Conservation (phyloP, 92 coral and sea anemone genomes). For the Heliopora coerulea region DNA sequence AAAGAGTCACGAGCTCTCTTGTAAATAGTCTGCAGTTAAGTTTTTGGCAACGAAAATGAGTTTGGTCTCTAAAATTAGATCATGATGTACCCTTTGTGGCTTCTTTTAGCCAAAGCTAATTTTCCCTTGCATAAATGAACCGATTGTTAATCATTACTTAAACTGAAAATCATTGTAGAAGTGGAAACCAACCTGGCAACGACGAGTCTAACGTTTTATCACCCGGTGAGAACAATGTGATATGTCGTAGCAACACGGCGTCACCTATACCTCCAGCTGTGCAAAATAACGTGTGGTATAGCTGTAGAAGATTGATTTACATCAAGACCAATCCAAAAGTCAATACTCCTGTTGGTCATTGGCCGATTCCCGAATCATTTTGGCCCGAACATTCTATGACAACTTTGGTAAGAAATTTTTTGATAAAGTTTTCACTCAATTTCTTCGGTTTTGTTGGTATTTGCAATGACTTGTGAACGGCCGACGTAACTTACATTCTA, state of each 20-base stretch:
- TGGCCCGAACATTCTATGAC: constrained; percentile 91
- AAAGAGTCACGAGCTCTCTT: too few relatives aligned
- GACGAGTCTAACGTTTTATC: constrained; percentile 45
- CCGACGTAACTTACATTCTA: too few relatives aligned
- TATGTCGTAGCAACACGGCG: constrained; percentile 72
- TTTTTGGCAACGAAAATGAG: too few relatives aligned
- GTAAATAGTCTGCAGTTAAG: too few relatives aligned
- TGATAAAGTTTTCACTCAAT: too few relatives aligned
- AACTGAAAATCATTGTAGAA: constrained; percentile 1
- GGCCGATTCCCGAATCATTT: constrained; percentile 97
- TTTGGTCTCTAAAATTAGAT: too few relatives aligned
- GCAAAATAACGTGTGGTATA: constrained; percentile 87
- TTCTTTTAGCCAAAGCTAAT: too few relatives aligned
- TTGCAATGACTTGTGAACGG: too few relatives aligned
- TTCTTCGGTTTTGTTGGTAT: too few relatives aligned
- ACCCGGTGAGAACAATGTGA: constrained; percentile 37
- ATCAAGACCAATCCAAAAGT: constrained; percentile 75
- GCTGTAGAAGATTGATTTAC: constrained; percentile 93
- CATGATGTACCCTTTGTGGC: too few relatives aligned
- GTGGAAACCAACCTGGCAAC: constrained; percentile 31
- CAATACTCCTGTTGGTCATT: constrained; percentile 81
- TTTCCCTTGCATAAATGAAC: too few relatives aligned
- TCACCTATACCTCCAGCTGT: constrained; percentile 80
- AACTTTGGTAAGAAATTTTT: constrained; percentile 63
- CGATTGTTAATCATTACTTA: too few relatives aligned